Percentiles rank a stretch among this genome's conserved stretches.
Conservation (phyloP, 2,888 invertebrate species). For the Alviniconcha strummeri region DNA sequence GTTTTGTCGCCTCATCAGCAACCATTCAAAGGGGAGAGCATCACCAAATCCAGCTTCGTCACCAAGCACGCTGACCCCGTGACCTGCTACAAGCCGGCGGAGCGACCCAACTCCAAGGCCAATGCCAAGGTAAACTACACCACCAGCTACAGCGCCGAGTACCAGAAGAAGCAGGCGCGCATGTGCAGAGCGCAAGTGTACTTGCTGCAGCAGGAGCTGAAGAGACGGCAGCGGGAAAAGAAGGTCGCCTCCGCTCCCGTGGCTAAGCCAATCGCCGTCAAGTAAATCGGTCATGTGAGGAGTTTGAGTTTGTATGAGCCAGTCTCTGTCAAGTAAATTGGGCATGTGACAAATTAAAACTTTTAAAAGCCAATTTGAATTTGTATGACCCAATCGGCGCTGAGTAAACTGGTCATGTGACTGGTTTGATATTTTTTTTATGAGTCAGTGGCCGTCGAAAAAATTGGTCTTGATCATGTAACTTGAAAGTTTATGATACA, state of each 20-base stretch:
- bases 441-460: too few relatives aligned
- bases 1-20: neutral
- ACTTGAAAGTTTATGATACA: too few relatives aligned
- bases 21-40: conserved; percentile 37
- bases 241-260: conserved; percentile 24
- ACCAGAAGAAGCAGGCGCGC: conserved; percentile 56
- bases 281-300: conserved; percentile 7
- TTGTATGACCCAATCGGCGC: too few relatives aligned
- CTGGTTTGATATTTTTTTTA: too few relatives aligned
- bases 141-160: conserved; percentile 61
- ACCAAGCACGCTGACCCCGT: conserved; percentile 55
- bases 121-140: conserved; percentile 60
- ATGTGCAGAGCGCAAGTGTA: conserved; percentile 62
- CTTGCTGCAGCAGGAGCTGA: conserved; percentile 62
- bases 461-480: too few relatives aligned
- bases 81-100: conserved; percentile 57
- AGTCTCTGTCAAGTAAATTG: neutral
- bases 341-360: too few relatives aligned
- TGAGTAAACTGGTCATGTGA: too few relatives aligned
- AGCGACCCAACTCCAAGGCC: conserved; percentile 47
- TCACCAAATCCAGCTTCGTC: conserved; percentile 53
- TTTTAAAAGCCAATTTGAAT: too few relatives aligned
- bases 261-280: conserved; percentile 32
- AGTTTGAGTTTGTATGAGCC: neutral
- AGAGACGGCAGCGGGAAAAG: conserved; percentile 43